Conservation (phyloP, 2,888 invertebrate genomes). For the Hydraecia micacea region DNA sequence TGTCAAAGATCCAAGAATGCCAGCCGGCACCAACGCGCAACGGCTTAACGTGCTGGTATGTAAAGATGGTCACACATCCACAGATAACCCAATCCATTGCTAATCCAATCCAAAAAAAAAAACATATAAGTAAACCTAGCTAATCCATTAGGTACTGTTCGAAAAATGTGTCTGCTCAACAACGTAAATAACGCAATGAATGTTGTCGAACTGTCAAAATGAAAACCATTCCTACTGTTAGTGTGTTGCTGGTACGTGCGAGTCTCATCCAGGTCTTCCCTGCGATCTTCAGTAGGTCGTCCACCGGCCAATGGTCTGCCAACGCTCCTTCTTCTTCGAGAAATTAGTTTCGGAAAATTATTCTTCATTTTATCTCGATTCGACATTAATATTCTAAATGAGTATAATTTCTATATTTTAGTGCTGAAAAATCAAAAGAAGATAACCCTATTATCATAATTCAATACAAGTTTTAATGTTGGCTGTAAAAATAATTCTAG, state of each 20-base stretch:
- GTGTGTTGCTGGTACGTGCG: neutral
- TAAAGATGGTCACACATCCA: no score
- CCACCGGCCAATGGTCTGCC: neutral
- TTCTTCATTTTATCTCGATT: neutral
- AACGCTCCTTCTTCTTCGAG: neutral
- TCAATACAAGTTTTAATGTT: constrained; percentile 79
- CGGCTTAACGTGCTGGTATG: no score
- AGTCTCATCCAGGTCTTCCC: neutral
- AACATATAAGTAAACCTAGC: no score
- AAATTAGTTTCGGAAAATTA: neutral
- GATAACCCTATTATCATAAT: constrained; percentile 67
- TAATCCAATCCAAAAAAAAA: no score
- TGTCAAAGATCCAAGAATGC: no score
- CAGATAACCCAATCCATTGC: no score
- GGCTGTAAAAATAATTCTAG: constrained; percentile 80
- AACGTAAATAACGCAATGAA: no score
- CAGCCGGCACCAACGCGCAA: no score
- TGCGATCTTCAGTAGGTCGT: neutral
- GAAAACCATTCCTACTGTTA: no score
- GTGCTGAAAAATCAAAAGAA: constrained; percentile 53
- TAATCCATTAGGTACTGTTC: no score
- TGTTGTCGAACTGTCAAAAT: no score
- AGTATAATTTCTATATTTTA: constrained; percentile 17
- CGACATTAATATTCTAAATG: constrained; percentile 4
- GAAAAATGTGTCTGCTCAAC: no score